Conservation (phyloP, 2,797 vertebrate species). For the Linurgus olivaceus region DNA sequence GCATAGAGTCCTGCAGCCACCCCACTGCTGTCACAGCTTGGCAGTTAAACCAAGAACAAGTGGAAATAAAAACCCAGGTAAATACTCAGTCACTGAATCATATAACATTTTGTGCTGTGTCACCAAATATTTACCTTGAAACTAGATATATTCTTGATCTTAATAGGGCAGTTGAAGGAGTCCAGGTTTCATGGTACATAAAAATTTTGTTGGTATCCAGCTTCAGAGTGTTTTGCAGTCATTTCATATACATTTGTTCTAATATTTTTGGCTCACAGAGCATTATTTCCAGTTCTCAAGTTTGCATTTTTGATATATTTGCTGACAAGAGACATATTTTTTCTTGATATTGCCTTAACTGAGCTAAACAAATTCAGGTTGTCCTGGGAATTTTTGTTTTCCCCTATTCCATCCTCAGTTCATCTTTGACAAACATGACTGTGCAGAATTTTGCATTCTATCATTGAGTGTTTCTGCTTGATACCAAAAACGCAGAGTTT, state of each 20-base stretch:
- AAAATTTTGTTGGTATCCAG: background rate
- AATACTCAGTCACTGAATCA: background rate
- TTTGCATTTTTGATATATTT: background rate
- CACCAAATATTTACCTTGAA: background rate
- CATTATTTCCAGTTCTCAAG: background rate
- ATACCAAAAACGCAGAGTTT: background rate
- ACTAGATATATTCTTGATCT: background rate
- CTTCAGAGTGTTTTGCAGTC: background rate
- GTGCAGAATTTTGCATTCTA: background rate
- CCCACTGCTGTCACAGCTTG: background rate
- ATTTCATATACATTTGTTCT: background rate
- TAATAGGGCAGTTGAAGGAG: background rate
- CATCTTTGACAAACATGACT: background rate
- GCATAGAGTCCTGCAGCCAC: background rate
- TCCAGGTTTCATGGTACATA: background rate
- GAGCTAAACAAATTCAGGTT: background rate
- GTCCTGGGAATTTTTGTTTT: background rate
- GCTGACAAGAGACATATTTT: background rate
- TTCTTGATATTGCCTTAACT: background rate
- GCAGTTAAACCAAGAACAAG: background rate
- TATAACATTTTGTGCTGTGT: background rate
- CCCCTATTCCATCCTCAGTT: background rate
- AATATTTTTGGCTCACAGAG: background rate
- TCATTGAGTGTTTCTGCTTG: background rate
- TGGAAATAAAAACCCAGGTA: background rate